These are phyloP conservation scores for Sebastes wilsoni DNA, from an alignment of 2,797 vertebrate species.

Conservation along the genomic window DNA sequence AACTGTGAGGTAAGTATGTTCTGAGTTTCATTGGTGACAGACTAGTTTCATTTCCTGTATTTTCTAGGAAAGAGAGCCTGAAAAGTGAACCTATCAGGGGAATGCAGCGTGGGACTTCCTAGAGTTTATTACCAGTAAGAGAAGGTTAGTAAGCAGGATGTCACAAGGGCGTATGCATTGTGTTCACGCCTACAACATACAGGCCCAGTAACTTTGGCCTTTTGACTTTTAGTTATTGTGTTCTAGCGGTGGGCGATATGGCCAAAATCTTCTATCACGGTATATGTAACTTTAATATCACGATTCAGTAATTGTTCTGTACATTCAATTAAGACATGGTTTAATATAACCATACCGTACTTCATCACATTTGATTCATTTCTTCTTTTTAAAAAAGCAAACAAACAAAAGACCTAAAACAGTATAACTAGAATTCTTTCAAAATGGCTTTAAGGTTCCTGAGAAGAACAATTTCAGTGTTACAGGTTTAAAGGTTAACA, in stretches of 20 bases:
- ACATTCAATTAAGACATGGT: too few species aligned
- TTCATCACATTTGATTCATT: too few species aligned
- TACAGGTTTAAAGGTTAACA: too few species aligned
- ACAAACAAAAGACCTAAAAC: too few species aligned
- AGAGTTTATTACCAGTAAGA: conserved; percentile 19
- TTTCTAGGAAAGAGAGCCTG: conserved; percentile 55
- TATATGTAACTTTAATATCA: too few species aligned
- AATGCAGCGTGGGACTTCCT: conserved; percentile 1
- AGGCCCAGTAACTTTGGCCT: background rate
- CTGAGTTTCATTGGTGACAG: background rate
- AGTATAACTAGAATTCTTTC: too few species aligned
- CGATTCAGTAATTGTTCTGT: too few species aligned
- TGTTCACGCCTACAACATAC: background rate
- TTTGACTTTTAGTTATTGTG: background rate
- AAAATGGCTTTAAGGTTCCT: too few species aligned
- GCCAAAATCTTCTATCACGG: too few species aligned
- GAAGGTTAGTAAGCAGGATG: background rate
- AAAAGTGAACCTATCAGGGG: background rate
- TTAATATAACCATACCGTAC: too few species aligned
- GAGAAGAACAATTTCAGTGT: too few species aligned
- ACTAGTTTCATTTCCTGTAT: conserved; percentile 37
- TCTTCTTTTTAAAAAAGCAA: too few species aligned
- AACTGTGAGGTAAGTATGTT: background rate
- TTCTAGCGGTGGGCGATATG: background rate
- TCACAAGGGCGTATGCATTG: background rate